Percentiles rank a stretch among this genome's conserved stretches.
These are phyloP conservation scores for Corythaixoides concolor DNA, from an alignment of 2,113 vertebrate genomes.

Conservation along the genomic window DNA sequence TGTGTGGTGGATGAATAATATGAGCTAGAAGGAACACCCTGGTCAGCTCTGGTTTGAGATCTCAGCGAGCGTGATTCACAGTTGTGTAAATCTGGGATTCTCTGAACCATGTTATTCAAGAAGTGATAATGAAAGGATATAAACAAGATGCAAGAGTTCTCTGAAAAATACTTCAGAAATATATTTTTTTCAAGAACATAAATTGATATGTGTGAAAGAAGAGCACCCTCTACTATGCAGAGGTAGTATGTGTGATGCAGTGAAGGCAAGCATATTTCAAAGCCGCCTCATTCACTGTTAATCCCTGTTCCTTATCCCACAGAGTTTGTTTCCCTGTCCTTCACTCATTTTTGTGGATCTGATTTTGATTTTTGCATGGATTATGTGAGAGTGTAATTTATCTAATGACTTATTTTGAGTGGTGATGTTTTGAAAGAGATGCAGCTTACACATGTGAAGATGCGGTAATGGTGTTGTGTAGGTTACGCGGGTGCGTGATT, in stretches of 20 bases:
- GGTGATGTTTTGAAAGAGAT: background rate
- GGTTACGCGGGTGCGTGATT: background rate
- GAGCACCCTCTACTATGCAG: background rate
- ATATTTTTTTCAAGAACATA: background rate
- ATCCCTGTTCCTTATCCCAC: background rate
- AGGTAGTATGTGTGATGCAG: background rate
- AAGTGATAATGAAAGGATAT: background rate
- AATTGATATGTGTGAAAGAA: background rate
- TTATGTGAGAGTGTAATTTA: background rate
- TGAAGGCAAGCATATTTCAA: background rate
- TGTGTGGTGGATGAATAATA: background rate
- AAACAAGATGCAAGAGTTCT: background rate
- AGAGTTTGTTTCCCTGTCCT: background rate
- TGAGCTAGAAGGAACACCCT: background rate
- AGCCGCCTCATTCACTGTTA: background rate
- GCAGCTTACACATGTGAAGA: background rate
- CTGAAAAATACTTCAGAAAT: background rate
- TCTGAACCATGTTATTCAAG: background rate
- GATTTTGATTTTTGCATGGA: background rate
- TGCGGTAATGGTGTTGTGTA: rapidly evolving
- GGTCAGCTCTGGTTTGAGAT: background rate
- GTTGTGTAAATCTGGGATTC: background rate
- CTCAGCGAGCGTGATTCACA: background rate
- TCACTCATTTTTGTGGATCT: background rate
- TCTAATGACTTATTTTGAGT: background rate